phyloP scores from a whole-genome alignment of 1,140 invertebrate genomes.

The Magallana angulata region DNA sequence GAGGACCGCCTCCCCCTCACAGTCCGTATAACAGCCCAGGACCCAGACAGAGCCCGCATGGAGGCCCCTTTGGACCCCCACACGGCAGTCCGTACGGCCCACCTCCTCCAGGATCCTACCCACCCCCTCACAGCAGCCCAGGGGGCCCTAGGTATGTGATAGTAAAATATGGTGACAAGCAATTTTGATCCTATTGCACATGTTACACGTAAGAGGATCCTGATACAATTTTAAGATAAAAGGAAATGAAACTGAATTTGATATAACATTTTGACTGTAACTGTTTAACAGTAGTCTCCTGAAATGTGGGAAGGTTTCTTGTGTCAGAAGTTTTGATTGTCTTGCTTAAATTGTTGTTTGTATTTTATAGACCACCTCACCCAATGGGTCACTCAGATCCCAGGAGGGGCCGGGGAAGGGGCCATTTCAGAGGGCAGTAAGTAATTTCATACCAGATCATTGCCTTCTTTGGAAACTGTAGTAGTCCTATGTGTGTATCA shows the following conservation, averaged over 20 bases:
- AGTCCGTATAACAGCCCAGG: slow-evolving; percentile 57
- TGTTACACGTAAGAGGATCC: too few relatives aligned
- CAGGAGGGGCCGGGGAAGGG: not conserved
- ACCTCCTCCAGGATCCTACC: not conserved
- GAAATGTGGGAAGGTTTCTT: too few relatives aligned
- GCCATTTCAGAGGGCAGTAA: not conserved
- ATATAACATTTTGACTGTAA: too few relatives aligned
- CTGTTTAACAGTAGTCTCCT: too few relatives aligned
- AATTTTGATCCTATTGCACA: too few relatives aligned
- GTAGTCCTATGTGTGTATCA: too few relatives aligned
- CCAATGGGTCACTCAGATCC: slow-evolving; percentile 12
- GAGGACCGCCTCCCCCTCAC: slow-evolving; percentile 39
- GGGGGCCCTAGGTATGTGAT: not conserved
- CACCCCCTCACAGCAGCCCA: not conserved
- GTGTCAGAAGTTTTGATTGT: too few relatives aligned
- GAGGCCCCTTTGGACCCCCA: not conserved
- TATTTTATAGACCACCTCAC: slow-evolving; percentile 10
- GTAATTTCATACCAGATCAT: not conserved
- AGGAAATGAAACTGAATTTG: too few relatives aligned
- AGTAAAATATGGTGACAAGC: too few relatives aligned
- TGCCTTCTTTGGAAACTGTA: too few relatives aligned
- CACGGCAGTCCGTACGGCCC: not conserved
- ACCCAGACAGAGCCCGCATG: slow-evolving; percentile 29
- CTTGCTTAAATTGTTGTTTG: not conserved
- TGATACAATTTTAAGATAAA: too few relatives aligned